phyloP scores from a whole-genome alignment of 2,113 vertebrate genomes.

The Apeltes quadracus region DNA sequence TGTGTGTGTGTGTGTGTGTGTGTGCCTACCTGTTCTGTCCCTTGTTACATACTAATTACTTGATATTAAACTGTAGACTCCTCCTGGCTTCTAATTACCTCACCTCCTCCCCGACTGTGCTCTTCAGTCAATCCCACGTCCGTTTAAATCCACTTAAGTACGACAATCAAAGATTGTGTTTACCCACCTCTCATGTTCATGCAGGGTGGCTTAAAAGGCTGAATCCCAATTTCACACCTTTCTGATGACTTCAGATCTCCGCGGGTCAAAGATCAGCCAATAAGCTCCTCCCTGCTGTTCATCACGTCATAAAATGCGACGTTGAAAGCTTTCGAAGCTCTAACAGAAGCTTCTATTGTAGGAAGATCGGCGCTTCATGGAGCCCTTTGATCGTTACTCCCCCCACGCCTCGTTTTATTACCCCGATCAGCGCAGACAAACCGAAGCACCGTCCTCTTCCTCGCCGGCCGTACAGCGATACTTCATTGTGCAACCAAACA shows the following conservation, averaged over 20 bases:
- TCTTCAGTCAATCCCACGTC: not conserved
- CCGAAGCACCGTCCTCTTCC: not conserved
- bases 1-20: conserved; percentile 3
- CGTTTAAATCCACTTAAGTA: not conserved
- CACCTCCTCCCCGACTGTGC: not conserved
- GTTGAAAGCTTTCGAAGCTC: not conserved
- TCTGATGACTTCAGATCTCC: conserved; percentile 17
- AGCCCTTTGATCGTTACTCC: not conserved
- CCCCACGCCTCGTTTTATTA: not conserved
- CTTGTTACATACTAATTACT: conserved; percentile 39
- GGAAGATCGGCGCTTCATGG: not conserved
- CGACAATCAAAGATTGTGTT: not conserved
- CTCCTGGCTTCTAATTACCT: conserved; percentile 49
- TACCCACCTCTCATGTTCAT: conserved; percentile 23
- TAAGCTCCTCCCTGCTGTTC: conserved; percentile 6
- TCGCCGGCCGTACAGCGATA: not conserved
- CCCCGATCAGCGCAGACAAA: not conserved
- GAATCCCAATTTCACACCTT: conserved; percentile 56
- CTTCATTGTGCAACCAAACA: not conserved
- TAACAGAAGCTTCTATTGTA: not conserved
- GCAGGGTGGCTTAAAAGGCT: conserved; percentile 28
- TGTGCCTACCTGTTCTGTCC: conserved; percentile 6
- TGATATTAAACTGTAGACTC: conserved; percentile 46
- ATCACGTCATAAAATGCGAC: not conserved
- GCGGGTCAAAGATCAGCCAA: conserved; percentile 17